These are phyloP conservation scores for Hyperoodon ampullatus DNA, from an alignment of 2,113 vertebrate genomes.

Conservation along the genomic window DNA sequence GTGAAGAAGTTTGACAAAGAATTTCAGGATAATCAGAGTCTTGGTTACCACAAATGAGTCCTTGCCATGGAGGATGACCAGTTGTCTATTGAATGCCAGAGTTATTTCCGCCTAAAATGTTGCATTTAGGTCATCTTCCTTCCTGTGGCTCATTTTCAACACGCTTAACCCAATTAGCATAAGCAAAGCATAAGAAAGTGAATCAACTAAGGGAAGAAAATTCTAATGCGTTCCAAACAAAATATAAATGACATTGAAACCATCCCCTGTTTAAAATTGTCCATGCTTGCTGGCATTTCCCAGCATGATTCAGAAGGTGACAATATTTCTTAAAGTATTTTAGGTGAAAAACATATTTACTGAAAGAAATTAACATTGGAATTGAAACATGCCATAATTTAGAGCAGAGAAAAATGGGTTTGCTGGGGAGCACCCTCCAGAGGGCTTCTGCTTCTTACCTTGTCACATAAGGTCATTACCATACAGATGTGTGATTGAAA, in stretches of 20 bases:
- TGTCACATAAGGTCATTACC: not conserved
- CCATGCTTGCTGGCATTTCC: not conserved
- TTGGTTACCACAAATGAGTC: not conserved
- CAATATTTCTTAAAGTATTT: conserved; percentile 28
- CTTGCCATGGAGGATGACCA: not conserved
- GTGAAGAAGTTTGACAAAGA: not conserved
- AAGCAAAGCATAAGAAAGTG: conserved; percentile 9
- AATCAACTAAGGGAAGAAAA: not conserved
- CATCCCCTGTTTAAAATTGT: not conserved
- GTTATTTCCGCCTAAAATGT: not conserved
- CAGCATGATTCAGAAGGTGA: conserved; percentile 46
- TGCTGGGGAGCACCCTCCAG: not conserved
- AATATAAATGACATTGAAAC: conserved; percentile 16
- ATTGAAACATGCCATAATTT: not conserved
- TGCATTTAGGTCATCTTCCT: not conserved
- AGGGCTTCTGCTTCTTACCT: rapidly evolving
- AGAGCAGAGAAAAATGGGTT: not conserved
- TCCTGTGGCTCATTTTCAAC: not conserved
- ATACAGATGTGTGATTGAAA: not conserved
- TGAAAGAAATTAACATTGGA: not conserved
- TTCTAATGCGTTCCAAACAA: not conserved
- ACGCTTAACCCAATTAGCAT: not conserved
- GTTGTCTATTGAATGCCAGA: not conserved
- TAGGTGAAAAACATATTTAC: conserved; percentile 3
- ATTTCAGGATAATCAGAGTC: not conserved